Evolutionary conservation across 2,113 vertebrate genomes (phyloP).

Genomic region (Rhinoderma darwinii): DNA sequence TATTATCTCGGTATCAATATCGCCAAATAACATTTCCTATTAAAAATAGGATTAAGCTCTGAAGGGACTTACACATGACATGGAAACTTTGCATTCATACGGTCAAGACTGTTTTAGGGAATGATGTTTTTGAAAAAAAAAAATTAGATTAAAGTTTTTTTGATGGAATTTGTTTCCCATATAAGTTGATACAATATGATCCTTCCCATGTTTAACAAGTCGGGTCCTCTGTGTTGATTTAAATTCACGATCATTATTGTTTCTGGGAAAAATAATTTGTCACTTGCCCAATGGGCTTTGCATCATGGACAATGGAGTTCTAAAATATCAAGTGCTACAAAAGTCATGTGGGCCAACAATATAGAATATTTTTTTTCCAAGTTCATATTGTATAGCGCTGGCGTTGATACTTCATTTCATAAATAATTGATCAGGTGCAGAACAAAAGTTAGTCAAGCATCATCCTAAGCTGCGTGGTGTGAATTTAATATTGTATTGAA

Average conservation of each 20-base stretch:
- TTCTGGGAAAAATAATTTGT: constrained; percentile 54
- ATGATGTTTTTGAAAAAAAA: background rate
- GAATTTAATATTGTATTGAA: constrained; percentile 64
- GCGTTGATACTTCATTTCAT: constrained; percentile 44
- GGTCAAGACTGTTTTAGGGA: background rate
- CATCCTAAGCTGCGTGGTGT: constrained; percentile 59
- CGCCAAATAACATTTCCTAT: constrained; percentile 44
- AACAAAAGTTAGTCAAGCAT: constrained; percentile 54
- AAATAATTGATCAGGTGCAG: constrained; percentile 69
- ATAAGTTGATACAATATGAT: background rate
- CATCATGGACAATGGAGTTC: constrained; percentile 48
- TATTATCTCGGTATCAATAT: constrained; percentile 45
- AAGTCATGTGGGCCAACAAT: background rate
- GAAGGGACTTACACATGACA: constrained; percentile 9
- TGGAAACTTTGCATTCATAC: background rate
- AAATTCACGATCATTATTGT: constrained; percentile 8
- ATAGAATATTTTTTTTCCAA: constrained; percentile 35
- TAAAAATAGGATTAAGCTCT: constrained; percentile 50
- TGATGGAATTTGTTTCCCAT: background rate
- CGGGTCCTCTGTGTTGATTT: background rate
- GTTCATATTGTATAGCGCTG: background rate
- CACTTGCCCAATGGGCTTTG: constrained; percentile 49
- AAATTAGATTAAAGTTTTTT: background rate
- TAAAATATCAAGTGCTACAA: constrained; percentile 55
- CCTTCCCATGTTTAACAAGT: constrained; percentile 31